phyloP scores from a whole-genome alignment of 1,140 invertebrate genomes.

The Drosophila repleta region DNA sequence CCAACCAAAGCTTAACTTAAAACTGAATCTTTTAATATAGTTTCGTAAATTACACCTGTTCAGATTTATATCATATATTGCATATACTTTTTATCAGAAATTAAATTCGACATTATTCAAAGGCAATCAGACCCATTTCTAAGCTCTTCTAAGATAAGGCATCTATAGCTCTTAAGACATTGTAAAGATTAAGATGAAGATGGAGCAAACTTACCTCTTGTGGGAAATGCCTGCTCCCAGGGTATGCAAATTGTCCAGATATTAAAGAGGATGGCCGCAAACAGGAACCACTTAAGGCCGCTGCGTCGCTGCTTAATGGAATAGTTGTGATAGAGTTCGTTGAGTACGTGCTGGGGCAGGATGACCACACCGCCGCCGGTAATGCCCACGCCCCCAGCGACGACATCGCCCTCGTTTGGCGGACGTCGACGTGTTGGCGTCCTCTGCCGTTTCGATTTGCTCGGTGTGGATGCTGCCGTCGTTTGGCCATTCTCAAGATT shows the following conservation, averaged over 20 bases:
- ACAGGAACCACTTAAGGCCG: constrained; percentile 90
- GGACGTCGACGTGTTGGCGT: constrained; percentile 51
- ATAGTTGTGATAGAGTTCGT: constrained; percentile 91
- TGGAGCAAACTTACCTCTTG: constrained; percentile 60
- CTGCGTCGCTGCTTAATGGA: constrained; percentile 90
- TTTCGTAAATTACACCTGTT: no score
- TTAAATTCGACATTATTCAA: no score
- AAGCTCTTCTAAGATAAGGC: no score
- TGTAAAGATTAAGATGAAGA: background rate
- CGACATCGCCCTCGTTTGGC: constrained; percentile 61
- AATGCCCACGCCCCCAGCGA: constrained; percentile 65
- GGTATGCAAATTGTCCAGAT: constrained; percentile 87
- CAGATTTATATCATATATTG: no score
- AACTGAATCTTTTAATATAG: no score
- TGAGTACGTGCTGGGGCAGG: constrained; percentile 86
- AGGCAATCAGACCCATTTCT: no score
- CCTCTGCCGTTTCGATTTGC: constrained; percentile 47
- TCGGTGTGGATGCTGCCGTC: constrained; percentile 51
- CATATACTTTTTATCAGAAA: no score
- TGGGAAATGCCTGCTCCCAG: constrained; percentile 84
- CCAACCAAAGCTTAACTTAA: no score
- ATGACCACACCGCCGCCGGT: constrained; percentile 69
- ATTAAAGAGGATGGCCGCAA: constrained; percentile 88
- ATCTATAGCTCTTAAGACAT: background rate
- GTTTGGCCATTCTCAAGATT: constrained; percentile 68